phyloP scores from a whole-genome alignment of 2,113 vertebrate genomes.

The Ciconia boyciana region DNA sequence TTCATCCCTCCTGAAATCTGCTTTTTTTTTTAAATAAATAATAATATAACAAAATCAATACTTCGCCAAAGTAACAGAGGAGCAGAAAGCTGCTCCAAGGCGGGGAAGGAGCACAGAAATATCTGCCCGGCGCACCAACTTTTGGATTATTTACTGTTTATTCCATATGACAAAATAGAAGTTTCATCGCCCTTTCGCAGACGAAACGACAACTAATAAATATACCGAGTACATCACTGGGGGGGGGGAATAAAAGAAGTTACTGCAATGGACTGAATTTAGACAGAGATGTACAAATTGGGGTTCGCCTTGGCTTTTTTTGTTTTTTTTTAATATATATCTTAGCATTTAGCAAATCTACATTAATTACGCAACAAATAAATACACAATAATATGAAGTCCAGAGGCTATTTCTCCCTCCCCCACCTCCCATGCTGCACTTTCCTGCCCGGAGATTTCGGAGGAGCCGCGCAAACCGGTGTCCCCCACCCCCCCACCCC shows the following conservation, averaged over 20 bases:
- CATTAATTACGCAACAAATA: conserved; percentile 56
- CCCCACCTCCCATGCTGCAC: background rate
- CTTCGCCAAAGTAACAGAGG: background rate
- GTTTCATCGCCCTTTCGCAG: conserved; percentile 57
- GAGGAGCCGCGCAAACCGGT: background rate
- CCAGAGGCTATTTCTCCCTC: background rate
- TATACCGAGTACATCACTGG: conserved; percentile 43
- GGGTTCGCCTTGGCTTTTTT: background rate
- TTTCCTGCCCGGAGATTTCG: conserved; percentile 6
- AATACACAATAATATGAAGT: conserved; percentile 59
- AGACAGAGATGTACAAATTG: conserved; percentile 29
- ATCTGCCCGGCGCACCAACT: background rate
- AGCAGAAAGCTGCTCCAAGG: background rate
- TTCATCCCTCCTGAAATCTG: background rate
- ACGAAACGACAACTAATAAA: conserved; percentile 68
- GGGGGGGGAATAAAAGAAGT: background rate
- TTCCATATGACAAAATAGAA: conserved; percentile 76
- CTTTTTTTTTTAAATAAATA: too few relatives aligned
- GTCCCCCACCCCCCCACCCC: background rate
- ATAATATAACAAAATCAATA: background rate
- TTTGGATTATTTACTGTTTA: conserved; percentile 62
- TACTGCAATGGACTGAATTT: conserved; percentile 13
- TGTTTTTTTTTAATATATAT: conserved; percentile 19
- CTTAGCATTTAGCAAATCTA: conserved; percentile 30
- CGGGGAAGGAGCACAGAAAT: background rate